Conservation (phyloP, 2,888 invertebrate genomes). For the Archips xylosteana region DNA sequence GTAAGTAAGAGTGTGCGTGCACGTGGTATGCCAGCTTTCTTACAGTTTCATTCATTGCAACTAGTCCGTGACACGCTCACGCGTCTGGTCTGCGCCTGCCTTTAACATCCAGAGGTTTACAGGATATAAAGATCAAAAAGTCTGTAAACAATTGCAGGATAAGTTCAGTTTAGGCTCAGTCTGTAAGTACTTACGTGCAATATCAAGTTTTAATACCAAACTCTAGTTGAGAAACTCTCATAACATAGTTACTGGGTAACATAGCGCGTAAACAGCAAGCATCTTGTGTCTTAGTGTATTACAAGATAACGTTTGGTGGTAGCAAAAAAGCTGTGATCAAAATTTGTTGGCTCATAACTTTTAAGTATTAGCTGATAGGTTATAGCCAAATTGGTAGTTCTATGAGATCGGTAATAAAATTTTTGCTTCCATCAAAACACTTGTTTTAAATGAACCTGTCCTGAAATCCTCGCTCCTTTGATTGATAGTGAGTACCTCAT, state of each 20-base stretch:
- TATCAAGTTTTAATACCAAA: conserved; percentile 19
- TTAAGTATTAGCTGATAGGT: conserved; percentile 16
- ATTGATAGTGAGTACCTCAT: neutral
- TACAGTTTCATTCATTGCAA: too few species aligned
- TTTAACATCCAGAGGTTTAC: too few species aligned
- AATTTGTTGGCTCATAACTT: conserved; percentile 31
- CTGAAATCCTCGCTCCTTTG: conserved; percentile 5
- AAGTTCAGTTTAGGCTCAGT: neutral
- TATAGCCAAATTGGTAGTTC: conserved; percentile 27
- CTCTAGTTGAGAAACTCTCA: conserved; percentile 31
- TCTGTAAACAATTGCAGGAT: neutral
- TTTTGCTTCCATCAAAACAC: conserved; percentile 42
- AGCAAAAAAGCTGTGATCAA: conserved; percentile 36
- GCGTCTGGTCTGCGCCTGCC: too few species aligned
- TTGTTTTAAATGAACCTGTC: conserved; percentile 27
- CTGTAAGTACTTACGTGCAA: conserved; percentile 26
- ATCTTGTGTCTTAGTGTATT: conserved; percentile 38
- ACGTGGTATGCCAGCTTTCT: too few species aligned
- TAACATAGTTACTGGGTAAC: conserved; percentile 30
- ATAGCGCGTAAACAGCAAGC: conserved; percentile 31
- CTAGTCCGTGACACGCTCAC: too few species aligned
- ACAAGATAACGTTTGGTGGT: conserved; percentile 39
- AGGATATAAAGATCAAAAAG: too few species aligned
- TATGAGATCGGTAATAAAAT: conserved; percentile 31
- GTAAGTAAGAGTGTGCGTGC: too few species aligned